Conservation (phyloP, 2,113 vertebrate species). For the Tylochromis polylepis region DNA sequence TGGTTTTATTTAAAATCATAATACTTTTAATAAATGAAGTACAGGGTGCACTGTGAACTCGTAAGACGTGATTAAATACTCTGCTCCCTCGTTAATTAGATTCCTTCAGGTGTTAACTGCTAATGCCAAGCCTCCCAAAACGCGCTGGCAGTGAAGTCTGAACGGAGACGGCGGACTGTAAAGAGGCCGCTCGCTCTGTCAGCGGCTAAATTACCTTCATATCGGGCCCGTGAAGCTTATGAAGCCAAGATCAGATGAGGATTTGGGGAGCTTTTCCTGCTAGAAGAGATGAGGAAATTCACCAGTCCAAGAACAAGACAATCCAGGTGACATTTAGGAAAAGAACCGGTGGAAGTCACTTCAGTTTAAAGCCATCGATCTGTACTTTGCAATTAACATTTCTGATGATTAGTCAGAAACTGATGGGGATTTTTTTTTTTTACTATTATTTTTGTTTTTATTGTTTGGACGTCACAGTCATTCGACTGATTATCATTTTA, state of each 20-base stretch:
- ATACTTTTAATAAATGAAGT: conserved; percentile 66
- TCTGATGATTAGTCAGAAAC: not conserved
- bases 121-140: conserved; percentile 52
- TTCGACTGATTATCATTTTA: not conserved
- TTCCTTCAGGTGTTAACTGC: conserved; percentile 63
- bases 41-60: conserved; percentile 39
- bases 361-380: conserved; percentile 44
- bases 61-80: conserved; percentile 57
- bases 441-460: not conserved
- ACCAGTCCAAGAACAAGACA: conserved; percentile 13
- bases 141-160: not conserved
- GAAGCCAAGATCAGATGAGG: conserved; percentile 52
- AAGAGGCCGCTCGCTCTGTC: not conserved
- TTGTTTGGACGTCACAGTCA: not conserved
- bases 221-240: not conserved
- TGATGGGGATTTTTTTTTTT: not conserved
- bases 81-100: conserved; percentile 59
- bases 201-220: conserved; percentile 12
- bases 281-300: conserved; percentile 19
- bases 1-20: conserved; percentile 63
- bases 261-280: conserved; percentile 53
- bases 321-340: conserved; percentile 61
- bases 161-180: not conserved
- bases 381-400: not conserved
- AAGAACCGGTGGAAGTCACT: conserved; percentile 10